These are phyloP conservation scores for Geothlypis trichas DNA, from an alignment of 2,113 vertebrate species.

Conservation along the genomic window DNA sequence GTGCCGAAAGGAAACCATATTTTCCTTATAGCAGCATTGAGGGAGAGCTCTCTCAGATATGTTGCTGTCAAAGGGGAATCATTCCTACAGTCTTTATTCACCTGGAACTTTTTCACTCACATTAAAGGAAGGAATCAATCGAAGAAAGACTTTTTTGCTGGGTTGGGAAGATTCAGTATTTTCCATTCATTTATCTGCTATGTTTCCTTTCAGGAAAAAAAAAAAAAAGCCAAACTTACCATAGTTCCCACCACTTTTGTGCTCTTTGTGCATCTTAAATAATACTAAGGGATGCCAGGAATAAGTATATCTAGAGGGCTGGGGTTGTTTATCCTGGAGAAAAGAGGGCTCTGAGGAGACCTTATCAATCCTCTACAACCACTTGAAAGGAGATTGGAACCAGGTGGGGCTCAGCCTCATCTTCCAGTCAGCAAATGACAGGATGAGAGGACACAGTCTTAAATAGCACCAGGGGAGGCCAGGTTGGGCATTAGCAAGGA, in stretches of 20 bases:
- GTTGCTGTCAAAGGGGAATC: neutral
- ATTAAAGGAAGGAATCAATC: neutral
- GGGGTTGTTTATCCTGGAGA: neutral
- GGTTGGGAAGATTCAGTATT: neutral
- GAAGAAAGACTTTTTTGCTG: neutral
- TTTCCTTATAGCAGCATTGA: neutral
- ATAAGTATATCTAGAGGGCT: neutral
- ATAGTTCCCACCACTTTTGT: neutral
- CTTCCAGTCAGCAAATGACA: neutral
- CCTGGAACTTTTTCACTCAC: neutral
- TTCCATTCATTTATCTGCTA: neutral
- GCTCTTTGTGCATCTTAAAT: neutral
- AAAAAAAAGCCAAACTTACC: neutral
- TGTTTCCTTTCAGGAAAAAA: neutral
- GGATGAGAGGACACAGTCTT: neutral
- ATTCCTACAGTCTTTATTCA: neutral
- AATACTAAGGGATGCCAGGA: neutral
- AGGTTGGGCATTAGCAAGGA: neutral
- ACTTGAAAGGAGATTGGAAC: neutral
- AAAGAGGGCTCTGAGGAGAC: neutral
- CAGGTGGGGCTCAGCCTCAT: neutral
- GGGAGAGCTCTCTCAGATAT: neutral
- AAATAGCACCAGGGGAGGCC: neutral
- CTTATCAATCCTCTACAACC: neutral
- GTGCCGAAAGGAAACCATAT: neutral